A percentile compares a stretch with the other conserved stretches of the same genome.
Conservation (phyloP, 2,888 invertebrate genomes). For the Sphaerophoria rueppellii region DNA sequence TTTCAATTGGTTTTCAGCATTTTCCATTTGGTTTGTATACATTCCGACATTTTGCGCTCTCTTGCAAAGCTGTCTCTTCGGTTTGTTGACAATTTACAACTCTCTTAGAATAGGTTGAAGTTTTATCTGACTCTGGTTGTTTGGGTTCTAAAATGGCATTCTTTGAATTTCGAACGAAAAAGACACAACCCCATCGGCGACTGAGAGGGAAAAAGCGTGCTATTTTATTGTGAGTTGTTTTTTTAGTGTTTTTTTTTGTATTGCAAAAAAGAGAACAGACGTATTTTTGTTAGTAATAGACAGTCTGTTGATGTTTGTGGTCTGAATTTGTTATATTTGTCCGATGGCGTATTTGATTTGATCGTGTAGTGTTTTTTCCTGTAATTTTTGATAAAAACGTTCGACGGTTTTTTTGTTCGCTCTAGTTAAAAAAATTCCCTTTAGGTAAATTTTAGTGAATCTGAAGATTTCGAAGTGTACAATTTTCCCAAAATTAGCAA, state of each 20-base stretch:
- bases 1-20: background rate
- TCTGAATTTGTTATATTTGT: constrained; percentile 70
- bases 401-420: constrained; percentile 5
- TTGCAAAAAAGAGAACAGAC: constrained; percentile 30
- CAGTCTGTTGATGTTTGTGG: constrained; percentile 74
- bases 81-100: background rate
- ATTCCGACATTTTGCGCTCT: constrained; percentile 36
- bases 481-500: background rate
- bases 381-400: constrained; percentile 27
- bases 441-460: background rate
- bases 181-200: constrained; percentile 13
- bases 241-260: background rate
- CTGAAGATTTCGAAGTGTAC: background rate
- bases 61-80: background rate
- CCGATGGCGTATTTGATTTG: constrained; percentile 54
- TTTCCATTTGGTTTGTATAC: constrained; percentile 59
- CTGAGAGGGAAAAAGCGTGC: constrained; percentile 21
- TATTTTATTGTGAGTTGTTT: background rate
- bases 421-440: background rate
- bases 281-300: constrained; percentile 69
- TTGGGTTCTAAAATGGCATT: constrained; percentile 17
- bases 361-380: constrained; percentile 56
- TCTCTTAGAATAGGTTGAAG: constrained; percentile 25
- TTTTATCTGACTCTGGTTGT: background rate
- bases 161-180: constrained; percentile 2